Evolutionary conservation across 2,797 vertebrate genomes (phyloP).

Genomic region (Vireo griseus): DNA sequence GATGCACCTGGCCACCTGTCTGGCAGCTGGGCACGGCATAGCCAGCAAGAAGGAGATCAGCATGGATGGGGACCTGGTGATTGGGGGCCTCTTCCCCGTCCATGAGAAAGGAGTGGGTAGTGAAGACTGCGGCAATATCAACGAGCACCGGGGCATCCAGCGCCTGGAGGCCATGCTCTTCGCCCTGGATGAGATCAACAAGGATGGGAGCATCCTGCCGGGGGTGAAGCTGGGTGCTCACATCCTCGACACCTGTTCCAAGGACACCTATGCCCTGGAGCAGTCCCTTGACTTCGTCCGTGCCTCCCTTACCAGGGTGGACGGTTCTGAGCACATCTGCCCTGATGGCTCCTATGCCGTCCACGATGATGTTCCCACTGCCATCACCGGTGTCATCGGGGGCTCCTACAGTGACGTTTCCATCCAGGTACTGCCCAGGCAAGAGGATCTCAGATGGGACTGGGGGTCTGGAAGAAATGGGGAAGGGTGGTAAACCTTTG

Average conservation of each 20-base stretch:
- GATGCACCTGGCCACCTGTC: constrained; percentile 69
- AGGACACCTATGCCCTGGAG: constrained; percentile 96
- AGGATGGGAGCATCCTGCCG: constrained; percentile 85
- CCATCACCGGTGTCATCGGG: constrained; percentile 94
- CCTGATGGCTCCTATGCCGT: constrained; percentile 93
- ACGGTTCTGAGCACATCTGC: constrained; percentile 93
- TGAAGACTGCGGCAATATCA: constrained; percentile 93
- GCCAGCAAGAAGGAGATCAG: constrained; percentile 89
- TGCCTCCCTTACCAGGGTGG: constrained; percentile 90
- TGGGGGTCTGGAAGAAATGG: background rate
- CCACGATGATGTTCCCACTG: constrained; percentile 88
- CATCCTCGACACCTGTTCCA: constrained; percentile 97
- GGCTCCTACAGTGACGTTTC: constrained; percentile 98
- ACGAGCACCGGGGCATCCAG: constrained; percentile 92
- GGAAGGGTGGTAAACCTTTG: background rate
- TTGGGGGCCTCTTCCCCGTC: constrained; percentile 93
- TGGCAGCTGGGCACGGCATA: constrained; percentile 69
- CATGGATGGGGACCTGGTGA: constrained; percentile 91
- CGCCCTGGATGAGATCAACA: constrained; percentile 93
- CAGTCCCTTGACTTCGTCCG: constrained; percentile 96
- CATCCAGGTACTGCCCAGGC: constrained; percentile 84
- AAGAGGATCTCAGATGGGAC: background rate
- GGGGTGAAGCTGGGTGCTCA: constrained; percentile 90
- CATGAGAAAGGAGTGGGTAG: constrained; percentile 90
- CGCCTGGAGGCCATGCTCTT: constrained; percentile 97